Conservation (phyloP, 2,797 vertebrate species). For the Oreortyx pictus region DNA sequence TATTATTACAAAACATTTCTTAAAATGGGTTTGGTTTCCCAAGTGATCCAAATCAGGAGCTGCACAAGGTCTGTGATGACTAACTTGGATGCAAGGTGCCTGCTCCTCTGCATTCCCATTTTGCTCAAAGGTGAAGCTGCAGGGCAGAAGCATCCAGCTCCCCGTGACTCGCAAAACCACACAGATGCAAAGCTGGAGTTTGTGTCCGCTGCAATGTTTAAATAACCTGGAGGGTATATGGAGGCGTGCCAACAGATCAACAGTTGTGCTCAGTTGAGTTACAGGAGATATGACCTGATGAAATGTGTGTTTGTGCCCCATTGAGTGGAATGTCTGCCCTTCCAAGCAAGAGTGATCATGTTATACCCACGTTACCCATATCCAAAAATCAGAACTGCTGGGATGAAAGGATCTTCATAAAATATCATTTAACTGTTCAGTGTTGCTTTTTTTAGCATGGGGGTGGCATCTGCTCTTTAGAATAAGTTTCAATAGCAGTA, state of each 20-base stretch:
- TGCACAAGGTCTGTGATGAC: neutral
- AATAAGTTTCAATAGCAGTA: neutral
- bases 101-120: neutral
- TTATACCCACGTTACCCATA: neutral
- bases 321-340: neutral
- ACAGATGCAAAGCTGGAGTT: neutral
- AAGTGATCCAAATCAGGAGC: neutral
- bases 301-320: neutral
- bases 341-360: neutral
- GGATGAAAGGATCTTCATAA: neutral
- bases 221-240: neutral
- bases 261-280: neutral
- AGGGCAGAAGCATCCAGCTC: neutral
- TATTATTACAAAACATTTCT: conserved; percentile 20
- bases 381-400: conserved; percentile 1
- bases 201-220: neutral
- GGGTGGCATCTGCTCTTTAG: neutral
- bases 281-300: neutral
- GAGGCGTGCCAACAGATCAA: neutral
- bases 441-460: neutral
- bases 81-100: neutral
- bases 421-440: neutral
- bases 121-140: neutral
- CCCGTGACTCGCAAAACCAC: neutral
- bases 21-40: neutral